Base-by-base conservation (phyloP, 2,797 vertebrate species). In the Syncerus caffer region DNA sequence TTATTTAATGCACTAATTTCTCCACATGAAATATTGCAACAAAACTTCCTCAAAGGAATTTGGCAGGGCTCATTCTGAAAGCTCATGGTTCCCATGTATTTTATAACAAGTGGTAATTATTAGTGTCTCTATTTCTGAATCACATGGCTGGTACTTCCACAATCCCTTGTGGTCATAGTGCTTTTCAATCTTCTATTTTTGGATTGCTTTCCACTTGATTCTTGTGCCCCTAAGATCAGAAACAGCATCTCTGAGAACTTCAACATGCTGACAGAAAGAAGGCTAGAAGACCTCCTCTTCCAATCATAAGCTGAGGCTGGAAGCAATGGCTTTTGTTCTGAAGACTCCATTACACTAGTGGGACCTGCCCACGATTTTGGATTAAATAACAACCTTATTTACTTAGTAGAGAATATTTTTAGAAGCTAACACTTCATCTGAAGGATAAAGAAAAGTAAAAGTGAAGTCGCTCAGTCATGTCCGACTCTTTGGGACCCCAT, bases 321-420 rank as follows among this genome's bases (percentile, higher is more conserved):
- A 51, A 4, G 13, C 85, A 80, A 15, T 45, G 5, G 0, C 62
- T 12, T 27, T 84, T 78, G 7, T 93, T 58, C 9, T 58, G 67
- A 50, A 80, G 13, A 91, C 12, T 1, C 74, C 60, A 45, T 53
- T 91, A 82, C 1, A 25, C 10, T 57, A 78, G 42, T 4, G 27
- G 76, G 11, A 85, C 3, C n/a, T 1, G 6, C 6, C 1, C 10
- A 80, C 0, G 5, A 47, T 55, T 90, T 79, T 79, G 23, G 58
- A 55, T 71, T 74, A 93, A 78, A 42, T 83, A n/a, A 14, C 4
- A 64, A 27, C 60, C 10, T 7, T 85, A 74, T n/a, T 95, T 67
- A 86, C 71, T 96, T 90, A 85, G 57, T 31, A 90, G 9, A 85
- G 1, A 90, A 88, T 78, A 34, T 57, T 95, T 89, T 93, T 89